Base-by-base conservation (phyloP, 2,113 vertebrate genomes). In the Cricetomys ansorgei region DNA sequence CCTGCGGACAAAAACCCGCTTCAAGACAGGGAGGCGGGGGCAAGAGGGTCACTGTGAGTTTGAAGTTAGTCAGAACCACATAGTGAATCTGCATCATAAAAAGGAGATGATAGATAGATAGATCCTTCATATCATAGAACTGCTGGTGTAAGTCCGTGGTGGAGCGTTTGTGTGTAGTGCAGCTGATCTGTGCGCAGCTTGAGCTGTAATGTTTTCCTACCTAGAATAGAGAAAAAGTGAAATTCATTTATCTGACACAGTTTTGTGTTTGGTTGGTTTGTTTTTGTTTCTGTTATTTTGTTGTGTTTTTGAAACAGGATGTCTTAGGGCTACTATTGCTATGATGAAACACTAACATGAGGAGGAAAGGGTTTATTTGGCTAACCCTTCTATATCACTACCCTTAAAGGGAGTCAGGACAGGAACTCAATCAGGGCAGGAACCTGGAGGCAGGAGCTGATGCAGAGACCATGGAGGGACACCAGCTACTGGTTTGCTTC, bases 221-320 rank as follows among this genome's bases (percentile, higher is more conserved):
- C n/a, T 62, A 94, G 34, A 91, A 94, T 77, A 86, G 70, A 48
- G 43, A 64, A n/a, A 45, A 37, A 69, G 55, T 94, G 48, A 91
- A 84, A 88, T 45, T 91, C 9, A 43, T 88, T 87, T 67, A 48
- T 79, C 53, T 79, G 45, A 75, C 75, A n/a, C 16, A 69, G 45
- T 13, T 40, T 79, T 27, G n/a, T 69, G 67, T 69, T 70, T n/a
- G n/a, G 7, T 40, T 70, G 37, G n/a, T n/a, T 70, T 70, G 5
- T 69, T 70, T 5, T 70, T 70, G 69, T 70, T 40, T 70, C 21
- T 40, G 69, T 37, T 37, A 34, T 50, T 77, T 72, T 72, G n/a
- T n/a, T 43, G 23, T 40, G 10, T 72, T 69, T 72, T n/a, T 43
- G 70, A 72, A 21, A 72, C n/a, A 72, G n/a, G n/a, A 8, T 11